Base-by-base conservation (phyloP, 2,797 vertebrate genomes). In the Danio tinwini region DNA sequence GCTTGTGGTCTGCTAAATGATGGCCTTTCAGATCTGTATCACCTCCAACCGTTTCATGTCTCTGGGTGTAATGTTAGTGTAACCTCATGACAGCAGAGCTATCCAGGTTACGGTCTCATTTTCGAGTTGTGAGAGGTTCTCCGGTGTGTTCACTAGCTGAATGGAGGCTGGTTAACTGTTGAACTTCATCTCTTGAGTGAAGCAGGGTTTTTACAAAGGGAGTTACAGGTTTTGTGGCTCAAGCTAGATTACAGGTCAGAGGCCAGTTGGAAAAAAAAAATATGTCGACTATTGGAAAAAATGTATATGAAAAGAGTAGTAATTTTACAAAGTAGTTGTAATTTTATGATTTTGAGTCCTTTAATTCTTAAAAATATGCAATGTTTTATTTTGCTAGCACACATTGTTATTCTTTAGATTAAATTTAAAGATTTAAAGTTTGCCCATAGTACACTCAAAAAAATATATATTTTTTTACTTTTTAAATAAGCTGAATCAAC, bases 71-170 rank as follows among this genome's bases (percentile, higher is more conserved):
- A 55, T 55, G 56, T 62, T 45, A 53, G 39, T 2, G 3, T 29
- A 79, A 52, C 56, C 67, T 53, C 17, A 53, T 42, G 47, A 19
- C 56, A 61, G 52, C 29, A 29, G 49, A n/a, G 76, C 47, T 62
- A 45, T 52, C 56, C 37, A 71, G 47, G 37, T 63, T 71, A 40
- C 11, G 11, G 37, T 63, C 39, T 78, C 58, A 62, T 79, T 63
- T 72, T 70, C 50, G 29, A 45, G 58, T 45, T 62, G 17, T 29
- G 14, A 63, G 58, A n/a, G 47, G 37, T 70, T 59, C 67, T 70
- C 55, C 17, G 11, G 39, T 47, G 44, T 62, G n/a, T 59, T 42
- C 12, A 59, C 13, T 70, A 47, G 37, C 9, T 78, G 16, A 40
- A 44, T n/a, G 7, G 42, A 56, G 42, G 56, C 62, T 40, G 64